Conservation (phyloP, 2,888 invertebrate species). For the Meloe dianella region DNA sequence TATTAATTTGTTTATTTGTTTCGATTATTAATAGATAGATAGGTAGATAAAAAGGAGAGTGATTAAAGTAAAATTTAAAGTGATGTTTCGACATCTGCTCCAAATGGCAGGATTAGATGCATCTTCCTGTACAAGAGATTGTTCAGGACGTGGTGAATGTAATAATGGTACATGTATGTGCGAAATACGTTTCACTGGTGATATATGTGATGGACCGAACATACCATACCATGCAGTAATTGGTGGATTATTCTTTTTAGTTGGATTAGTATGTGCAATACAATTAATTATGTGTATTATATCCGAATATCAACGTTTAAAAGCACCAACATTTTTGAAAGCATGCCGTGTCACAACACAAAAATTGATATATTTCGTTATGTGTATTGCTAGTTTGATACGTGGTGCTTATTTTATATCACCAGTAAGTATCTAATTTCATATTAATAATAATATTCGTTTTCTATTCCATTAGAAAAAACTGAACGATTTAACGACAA, state of each 20-base stretch:
- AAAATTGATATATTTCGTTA: slow-evolving; percentile 86
- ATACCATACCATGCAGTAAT: slow-evolving; percentile 78
- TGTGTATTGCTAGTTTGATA: slow-evolving; percentile 83
- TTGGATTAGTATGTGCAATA: slow-evolving; percentile 83
- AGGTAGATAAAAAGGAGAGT: neutral
- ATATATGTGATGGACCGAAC: slow-evolving; percentile 83
- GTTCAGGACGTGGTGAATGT: slow-evolving; percentile 91
- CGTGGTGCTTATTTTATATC: slow-evolving; percentile 90
- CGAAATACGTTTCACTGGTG: slow-evolving; percentile 86
- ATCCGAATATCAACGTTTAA: slow-evolving; percentile 81
- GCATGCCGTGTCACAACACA: slow-evolving; percentile 90
- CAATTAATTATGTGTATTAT: slow-evolving; percentile 85
- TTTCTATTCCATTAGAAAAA: too few relatives aligned
- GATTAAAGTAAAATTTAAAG: neutral
- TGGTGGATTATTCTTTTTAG: slow-evolving; percentile 79
- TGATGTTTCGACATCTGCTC: slow-evolving; percentile 57
- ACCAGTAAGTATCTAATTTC: slow-evolving; percentile 70
- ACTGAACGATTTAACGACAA: too few relatives aligned
- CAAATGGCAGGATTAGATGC: slow-evolving; percentile 55
- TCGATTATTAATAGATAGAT: neutral
- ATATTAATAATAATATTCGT: neutral
- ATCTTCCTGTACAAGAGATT: slow-evolving; percentile 73
- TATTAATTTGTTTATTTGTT: too few relatives aligned
- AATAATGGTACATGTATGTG: slow-evolving; percentile 90
- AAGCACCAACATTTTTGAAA: slow-evolving; percentile 79